Evolutionary conservation across 2,113 vertebrate genomes (phyloP).

Genomic region (Macrotus californicus): DNA sequence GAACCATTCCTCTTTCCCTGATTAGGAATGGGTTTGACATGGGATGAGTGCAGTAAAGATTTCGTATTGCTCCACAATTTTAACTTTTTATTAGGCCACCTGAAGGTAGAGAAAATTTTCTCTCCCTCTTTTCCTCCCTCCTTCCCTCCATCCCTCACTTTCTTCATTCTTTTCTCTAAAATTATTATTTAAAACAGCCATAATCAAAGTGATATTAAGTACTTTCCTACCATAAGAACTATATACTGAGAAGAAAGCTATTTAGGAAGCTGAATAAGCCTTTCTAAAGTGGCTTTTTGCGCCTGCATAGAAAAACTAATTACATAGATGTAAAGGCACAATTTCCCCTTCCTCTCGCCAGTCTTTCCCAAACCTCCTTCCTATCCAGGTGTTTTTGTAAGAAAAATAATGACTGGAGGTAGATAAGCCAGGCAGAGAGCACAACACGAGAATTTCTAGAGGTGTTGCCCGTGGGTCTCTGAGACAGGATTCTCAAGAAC

Average conservation of each 20-base stretch:
- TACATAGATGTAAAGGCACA: background rate
- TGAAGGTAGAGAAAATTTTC: background rate
- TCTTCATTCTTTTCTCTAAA: background rate
- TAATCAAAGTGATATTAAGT: background rate
- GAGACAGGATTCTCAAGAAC: background rate
- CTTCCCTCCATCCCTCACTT: background rate
- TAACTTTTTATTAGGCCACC: background rate
- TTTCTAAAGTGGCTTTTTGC: background rate
- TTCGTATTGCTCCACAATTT: background rate
- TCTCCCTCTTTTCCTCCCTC: background rate
- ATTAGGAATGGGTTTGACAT: background rate
- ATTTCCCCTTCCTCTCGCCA: background rate
- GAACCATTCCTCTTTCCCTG: background rate
- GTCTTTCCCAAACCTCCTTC: background rate
- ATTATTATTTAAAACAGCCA: background rate
- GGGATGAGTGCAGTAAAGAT: fast-evolving
- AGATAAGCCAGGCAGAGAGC: background rate
- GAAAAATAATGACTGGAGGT: background rate
- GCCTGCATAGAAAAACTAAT: background rate
- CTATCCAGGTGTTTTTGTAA: background rate
- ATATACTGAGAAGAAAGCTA: background rate
- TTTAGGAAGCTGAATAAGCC: background rate
- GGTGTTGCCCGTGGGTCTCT: background rate
- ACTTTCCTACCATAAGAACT: background rate
- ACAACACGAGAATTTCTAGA: background rate